phyloP scores from a whole-genome alignment of 2,888 invertebrate genomes.

The Machimus rusticus region DNA sequence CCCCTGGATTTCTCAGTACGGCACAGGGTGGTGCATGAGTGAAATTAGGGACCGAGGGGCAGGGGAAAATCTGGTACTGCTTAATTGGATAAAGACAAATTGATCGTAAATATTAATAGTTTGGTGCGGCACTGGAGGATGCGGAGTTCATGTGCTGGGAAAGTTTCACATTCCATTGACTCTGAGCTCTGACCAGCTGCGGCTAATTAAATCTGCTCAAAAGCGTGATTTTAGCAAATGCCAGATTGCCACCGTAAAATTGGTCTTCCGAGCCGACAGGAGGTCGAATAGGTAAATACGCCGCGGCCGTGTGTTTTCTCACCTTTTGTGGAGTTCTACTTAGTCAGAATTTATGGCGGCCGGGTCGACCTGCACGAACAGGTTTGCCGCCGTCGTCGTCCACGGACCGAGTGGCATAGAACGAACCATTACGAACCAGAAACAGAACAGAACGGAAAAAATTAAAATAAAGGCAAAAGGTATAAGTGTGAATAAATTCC shows the following conservation, averaged over 20 bases:
- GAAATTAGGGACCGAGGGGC: not conserved
- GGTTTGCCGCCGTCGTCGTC: not conserved
- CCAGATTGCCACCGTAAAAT: not conserved
- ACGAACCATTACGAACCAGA: conserved; percentile 8
- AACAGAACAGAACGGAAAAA: conserved; percentile 2
- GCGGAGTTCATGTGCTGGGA: not conserved
- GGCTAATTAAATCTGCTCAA: not conserved
- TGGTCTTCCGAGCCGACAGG: not conserved
- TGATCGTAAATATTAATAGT: not conserved
- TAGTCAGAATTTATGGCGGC: conserved; percentile 19
- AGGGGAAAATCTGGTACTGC: not conserved
- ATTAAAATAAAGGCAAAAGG: conserved; percentile 39
- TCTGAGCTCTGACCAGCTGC: not conserved
- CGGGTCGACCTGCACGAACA: conserved; percentile 6
- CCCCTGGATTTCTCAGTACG: not conserved
- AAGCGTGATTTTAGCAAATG: conserved; percentile 1
- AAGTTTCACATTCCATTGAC: not conserved
- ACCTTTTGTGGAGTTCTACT: conserved; percentile 29
- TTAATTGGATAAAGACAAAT: not conserved
- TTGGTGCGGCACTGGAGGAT: not conserved
- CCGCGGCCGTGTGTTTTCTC: not conserved
- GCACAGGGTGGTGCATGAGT: not conserved
- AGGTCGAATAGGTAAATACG: not conserved
- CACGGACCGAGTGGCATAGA: not conserved
- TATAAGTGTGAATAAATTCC: conserved; percentile 41